phyloP scores from a whole-genome alignment of 2,113 vertebrate species.

The Alaudala cheleensis region DNA sequence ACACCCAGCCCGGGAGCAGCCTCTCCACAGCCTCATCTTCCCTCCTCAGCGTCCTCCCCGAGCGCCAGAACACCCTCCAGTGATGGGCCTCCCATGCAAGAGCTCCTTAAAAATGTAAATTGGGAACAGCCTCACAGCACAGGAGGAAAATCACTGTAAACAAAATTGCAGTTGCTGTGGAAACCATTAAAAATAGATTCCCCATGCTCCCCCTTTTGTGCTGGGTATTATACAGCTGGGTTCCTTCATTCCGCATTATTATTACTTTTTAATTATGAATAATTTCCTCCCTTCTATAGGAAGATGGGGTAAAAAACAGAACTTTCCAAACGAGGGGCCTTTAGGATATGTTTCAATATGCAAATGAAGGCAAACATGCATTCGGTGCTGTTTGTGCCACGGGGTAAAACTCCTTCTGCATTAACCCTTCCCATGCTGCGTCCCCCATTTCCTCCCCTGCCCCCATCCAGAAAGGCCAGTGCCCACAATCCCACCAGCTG shows the following conservation, averaged over 20 bases:
- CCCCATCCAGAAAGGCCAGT: fast-evolving
- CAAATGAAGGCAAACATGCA: constrained; percentile 68
- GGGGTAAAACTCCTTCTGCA: constrained; percentile 54
- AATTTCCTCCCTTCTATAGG: constrained; percentile 70
- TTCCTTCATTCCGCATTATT: constrained; percentile 72
- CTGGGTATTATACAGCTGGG: constrained; percentile 68
- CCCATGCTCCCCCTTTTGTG: constrained; percentile 58
- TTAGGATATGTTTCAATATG: constrained; percentile 70
- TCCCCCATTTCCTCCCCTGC: neutral
- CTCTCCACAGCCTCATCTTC: neutral
- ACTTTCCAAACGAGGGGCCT: constrained; percentile 61
- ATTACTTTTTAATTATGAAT: constrained; percentile 83
- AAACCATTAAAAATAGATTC: constrained; percentile 83
- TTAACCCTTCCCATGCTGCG: neutral
- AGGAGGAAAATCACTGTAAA: constrained; percentile 73
- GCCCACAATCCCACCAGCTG: fast-evolving
- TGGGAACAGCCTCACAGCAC: constrained; percentile 54
- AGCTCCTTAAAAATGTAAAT: constrained; percentile 57
- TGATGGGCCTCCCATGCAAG: neutral
- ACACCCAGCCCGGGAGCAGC: fast-evolving
- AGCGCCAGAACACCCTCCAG: constrained; percentile 27
- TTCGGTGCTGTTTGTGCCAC: constrained; percentile 71
- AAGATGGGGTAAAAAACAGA: constrained; percentile 64
- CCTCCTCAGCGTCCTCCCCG: neutral
- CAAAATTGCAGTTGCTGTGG: constrained; percentile 75